Conservation (phyloP, 2,797 vertebrate species). For the Propithecus perrieri region DNA sequence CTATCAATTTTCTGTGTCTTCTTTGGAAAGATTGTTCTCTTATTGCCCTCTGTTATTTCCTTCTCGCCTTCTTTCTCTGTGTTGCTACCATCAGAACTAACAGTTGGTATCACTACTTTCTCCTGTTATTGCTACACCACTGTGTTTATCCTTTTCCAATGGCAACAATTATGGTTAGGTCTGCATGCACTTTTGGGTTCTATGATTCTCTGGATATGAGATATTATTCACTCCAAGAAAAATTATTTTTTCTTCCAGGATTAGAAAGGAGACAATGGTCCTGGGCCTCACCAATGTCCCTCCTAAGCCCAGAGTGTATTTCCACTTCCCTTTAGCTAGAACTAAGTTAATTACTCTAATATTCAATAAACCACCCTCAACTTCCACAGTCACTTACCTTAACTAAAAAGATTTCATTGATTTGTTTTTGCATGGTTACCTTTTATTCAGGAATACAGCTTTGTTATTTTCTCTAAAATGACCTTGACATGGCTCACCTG, state of each 20-base stretch:
- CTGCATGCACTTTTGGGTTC: not conserved
- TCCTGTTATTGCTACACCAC: not conserved
- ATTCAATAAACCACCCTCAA: slow-evolving; percentile 54
- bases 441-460: slow-evolving; percentile 52
- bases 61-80: not conserved
- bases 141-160: not conserved
- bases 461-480: slow-evolving; percentile 61
- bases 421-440: slow-evolving; percentile 69
- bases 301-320: not conserved
- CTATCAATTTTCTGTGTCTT: not conserved
- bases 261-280: not conserved
- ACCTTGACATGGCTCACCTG: slow-evolving; percentile 53
- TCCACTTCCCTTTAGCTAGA: not conserved
- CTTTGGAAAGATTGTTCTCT: not conserved
- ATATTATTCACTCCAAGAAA: not conserved
- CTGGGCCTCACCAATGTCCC: not conserved
- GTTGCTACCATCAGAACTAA: not conserved
- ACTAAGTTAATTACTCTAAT: slow-evolving; percentile 49
- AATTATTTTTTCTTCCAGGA: not conserved
- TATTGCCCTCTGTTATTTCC: not conserved
- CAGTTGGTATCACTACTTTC: not conserved
- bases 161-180: not conserved
- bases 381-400: slow-evolving; percentile 55
- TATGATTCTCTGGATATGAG: not conserved
- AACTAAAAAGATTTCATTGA: slow-evolving; percentile 64